These are phyloP conservation scores for Podabrus alpinus DNA, from an alignment of 2,888 invertebrate genomes.

Conservation along the genomic window DNA sequence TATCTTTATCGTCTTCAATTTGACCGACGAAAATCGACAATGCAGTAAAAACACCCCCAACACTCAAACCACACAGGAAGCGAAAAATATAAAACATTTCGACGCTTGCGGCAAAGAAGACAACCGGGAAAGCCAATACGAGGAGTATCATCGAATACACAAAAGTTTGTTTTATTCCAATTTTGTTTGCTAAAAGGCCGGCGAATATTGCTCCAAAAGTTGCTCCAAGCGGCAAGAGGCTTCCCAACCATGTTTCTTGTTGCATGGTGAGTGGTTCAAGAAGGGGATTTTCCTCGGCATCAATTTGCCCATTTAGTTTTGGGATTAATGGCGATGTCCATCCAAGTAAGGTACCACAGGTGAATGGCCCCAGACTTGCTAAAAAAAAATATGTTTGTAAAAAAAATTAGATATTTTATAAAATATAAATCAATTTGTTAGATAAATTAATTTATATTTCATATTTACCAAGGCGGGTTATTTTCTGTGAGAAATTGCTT, in stretches of 20 bases:
- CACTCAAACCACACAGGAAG: conserved; percentile 63
- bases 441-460: too few relatives aligned
- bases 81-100: conserved; percentile 51
- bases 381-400: not conserved
- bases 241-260: conserved; percentile 61
- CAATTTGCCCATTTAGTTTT: conserved; percentile 41
- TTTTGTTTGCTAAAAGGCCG: conserved; percentile 66
- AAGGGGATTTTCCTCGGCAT: conserved; percentile 31
- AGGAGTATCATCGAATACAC: conserved; percentile 69
- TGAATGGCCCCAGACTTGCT: conserved; percentile 54
- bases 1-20: too few relatives aligned
- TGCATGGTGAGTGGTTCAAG: conserved; percentile 48
- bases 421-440: too few relatives aligned
- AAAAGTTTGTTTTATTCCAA: conserved; percentile 73
- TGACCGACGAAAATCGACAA: conserved; percentile 72
- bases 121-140: conserved; percentile 66
- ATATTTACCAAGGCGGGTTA: too few relatives aligned
- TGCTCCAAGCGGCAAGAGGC: conserved; percentile 58
- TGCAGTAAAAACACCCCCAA: conserved; percentile 73
- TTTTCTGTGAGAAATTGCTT: too few relatives aligned
- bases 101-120: conserved; percentile 44
- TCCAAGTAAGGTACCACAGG: conserved; percentile 56
- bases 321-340: conserved; percentile 57
- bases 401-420: too few relatives aligned
- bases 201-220: conserved; percentile 70